Evolutionary conservation across 2,113 vertebrate species (phyloP), one percentile per base, ranked within the genome.

Genomic region (Trematocara macrostoma): DNA sequence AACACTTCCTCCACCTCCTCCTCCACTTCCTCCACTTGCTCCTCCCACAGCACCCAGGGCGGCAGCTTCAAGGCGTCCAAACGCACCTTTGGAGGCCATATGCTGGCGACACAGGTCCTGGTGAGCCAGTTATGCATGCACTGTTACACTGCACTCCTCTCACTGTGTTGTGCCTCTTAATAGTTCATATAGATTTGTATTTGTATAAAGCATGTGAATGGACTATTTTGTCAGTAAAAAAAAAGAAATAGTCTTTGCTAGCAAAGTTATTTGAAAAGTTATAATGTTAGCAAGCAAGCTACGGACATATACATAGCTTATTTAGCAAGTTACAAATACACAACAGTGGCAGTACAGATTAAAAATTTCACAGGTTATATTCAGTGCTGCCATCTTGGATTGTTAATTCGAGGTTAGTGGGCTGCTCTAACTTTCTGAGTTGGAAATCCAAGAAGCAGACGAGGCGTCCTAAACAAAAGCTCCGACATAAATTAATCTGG

Each of bases 71-170:
- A 97, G 40, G 1, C 97, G 97, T 55, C 93, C 97, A 1, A 98
- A 98, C 78, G 98, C 96, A 1, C 98, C 97, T 95, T 98, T 99
- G 59, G 98, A 96, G 45, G 98, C 98, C 98, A 99, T 98, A 94
- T 98, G 99, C 96, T 99, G 98, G 78, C 99, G 97, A 95, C 98
- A 99, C 83, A 99, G 97, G 92, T 99, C 99, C 99, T 99, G 95
- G 82, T 84, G 88, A 93, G 84, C 67, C 87, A 84, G 84, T 55
- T 67, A 51, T 79, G 78, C 81, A 87, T 35, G 59, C 18, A 35
- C 64, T 10, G 23, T 38, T 87, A 76, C 57, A 76, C 34, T 69
- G 51, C 47, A 26, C n/a, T 5, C 42, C 2, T 71, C 71, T 51
- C 16, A 34, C 71, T 49, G 69, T 8, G 15, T 49, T 74, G 23